phyloP scores from a whole-genome alignment of 2,888 invertebrate genomes.

The Norana najaformis region DNA sequence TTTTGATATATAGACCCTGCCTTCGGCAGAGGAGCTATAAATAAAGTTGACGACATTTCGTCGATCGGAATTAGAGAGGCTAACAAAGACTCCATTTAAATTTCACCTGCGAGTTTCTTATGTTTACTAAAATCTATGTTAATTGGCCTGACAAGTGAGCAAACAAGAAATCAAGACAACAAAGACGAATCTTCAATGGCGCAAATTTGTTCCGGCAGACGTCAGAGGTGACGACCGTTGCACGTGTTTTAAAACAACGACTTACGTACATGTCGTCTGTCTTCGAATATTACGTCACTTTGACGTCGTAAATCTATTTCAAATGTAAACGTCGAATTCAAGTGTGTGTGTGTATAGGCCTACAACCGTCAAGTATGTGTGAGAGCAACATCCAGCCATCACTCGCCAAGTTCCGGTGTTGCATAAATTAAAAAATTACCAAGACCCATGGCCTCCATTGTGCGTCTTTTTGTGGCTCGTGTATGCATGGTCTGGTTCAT shows the following conservation, averaged over 20 bases:
- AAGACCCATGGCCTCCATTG: not conserved
- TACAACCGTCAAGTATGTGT: not conserved
- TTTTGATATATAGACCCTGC: not conserved
- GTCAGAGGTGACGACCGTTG: not conserved
- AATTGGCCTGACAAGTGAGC: not conserved
- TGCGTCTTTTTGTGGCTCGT: not conserved
- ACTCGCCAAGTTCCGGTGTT: not conserved
- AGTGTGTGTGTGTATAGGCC: not conserved
- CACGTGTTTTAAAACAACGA: not conserved
- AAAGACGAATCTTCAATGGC: not conserved
- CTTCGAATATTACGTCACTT: slow-evolving; percentile 13
- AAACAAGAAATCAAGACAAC: not conserved
- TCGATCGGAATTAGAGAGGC: not conserved
- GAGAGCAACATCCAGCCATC: slow-evolving; percentile 13
- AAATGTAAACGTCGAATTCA: not conserved
- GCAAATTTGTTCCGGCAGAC: not conserved
- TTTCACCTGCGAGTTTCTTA: not conserved
- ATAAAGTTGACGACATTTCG: not conserved
- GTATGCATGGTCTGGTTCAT: not conserved
- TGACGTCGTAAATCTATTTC: not conserved
- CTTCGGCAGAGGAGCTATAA: not conserved
- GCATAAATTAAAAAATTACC: slow-evolving; percentile 5
- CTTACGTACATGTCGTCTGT: not conserved
- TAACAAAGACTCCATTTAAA: not conserved
- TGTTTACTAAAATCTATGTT: not conserved